These are phyloP conservation scores for Bruchidius siliquastri DNA, from an alignment of 2,888 invertebrate genomes.

Conservation along the genomic window DNA sequence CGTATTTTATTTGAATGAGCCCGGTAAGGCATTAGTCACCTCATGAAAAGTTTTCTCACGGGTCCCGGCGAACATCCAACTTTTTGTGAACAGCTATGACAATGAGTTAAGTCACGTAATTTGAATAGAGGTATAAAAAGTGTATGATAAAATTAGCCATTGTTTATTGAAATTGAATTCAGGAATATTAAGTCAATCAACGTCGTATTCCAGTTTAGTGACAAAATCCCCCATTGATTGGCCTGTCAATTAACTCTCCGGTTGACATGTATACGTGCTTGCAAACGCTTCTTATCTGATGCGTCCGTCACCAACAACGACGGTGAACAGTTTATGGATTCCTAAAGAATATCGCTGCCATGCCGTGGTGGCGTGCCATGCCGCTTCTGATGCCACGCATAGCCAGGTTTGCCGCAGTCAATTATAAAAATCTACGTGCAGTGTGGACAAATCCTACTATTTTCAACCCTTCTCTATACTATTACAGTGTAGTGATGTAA, in stretches of 20 bases:
- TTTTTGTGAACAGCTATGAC: slow-evolving; percentile 27
- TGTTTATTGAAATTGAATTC: slow-evolving; percentile 47
- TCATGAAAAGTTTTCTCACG: slow-evolving; percentile 27
- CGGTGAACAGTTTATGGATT: slow-evolving; percentile 47
- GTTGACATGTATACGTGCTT: slow-evolving; percentile 49
- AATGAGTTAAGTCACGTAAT: slow-evolving; percentile 41
- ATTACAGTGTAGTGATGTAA: too few relatives aligned
- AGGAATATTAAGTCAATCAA: slow-evolving; percentile 49
- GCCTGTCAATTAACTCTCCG: slow-evolving; percentile 48
- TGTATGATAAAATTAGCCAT: slow-evolving; percentile 42
- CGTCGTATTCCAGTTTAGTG: slow-evolving; percentile 43
- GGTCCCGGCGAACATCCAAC: slow-evolving; percentile 23
- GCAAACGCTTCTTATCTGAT: slow-evolving; percentile 49
- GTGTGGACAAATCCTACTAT: too few relatives aligned
- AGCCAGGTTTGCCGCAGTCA: too few relatives aligned
- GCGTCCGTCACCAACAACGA: slow-evolving; percentile 43
- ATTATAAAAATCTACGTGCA: too few relatives aligned
- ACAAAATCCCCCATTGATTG: slow-evolving; percentile 50
- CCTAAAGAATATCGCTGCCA: slow-evolving; percentile 39
- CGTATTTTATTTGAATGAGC: neutral
- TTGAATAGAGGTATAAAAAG: slow-evolving; percentile 30
- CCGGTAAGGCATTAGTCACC: slow-evolving; percentile 6
- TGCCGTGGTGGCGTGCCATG: neutral
- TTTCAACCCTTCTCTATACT: too few relatives aligned
- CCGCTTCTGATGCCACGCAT: too few relatives aligned